These are phyloP conservation scores for Nematostella vectensis DNA, from an alignment of 92 coral and sea anemone species.

Conservation along the genomic window DNA sequence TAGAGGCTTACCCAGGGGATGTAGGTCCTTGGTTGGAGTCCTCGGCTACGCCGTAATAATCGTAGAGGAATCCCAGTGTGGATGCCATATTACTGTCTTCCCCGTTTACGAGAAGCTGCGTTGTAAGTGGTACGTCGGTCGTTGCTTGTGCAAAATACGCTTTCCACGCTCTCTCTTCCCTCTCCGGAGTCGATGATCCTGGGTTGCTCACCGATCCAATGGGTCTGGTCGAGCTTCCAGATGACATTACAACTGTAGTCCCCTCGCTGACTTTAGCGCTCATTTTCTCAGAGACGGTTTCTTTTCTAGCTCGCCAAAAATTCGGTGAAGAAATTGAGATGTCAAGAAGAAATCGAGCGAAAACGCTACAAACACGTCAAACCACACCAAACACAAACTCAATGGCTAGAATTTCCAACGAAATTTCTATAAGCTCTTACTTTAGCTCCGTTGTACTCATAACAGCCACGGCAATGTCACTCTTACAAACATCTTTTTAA, in stretches of 20 bases:
- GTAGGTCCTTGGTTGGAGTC: constrained; percentile 87
- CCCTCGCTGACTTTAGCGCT: constrained; percentile 60
- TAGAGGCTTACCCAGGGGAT: constrained; percentile 75
- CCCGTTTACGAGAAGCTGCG: constrained; percentile 87
- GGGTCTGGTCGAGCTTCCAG: constrained; percentile 47
- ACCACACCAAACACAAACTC: neutral
- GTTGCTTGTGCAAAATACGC: constrained; percentile 81
- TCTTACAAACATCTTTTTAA: constrained; percentile 22
- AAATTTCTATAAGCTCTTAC: constrained; percentile 33
- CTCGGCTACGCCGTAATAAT: constrained; percentile 89
- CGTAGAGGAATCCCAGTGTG: constrained; percentile 88
- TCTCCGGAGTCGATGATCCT: constrained; percentile 40
- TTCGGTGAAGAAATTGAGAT: neutral
- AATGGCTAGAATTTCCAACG: too few species aligned
- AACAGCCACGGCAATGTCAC: constrained; percentile 36
- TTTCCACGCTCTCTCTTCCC: constrained; percentile 90
- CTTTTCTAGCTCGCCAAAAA: constrained; percentile 35
- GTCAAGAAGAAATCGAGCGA: neutral
- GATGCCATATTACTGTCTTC: constrained; percentile 94
- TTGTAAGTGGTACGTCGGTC: constrained; percentile 77
- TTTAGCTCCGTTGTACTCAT: constrained; percentile 43
- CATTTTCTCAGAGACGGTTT: constrained; percentile 46
- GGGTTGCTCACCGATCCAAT: constrained; percentile 30
- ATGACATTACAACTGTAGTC: constrained; percentile 47
- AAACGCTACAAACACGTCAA: neutral